phyloP scores from a whole-genome alignment of 2,797 vertebrate species.

The Xiphorhynchus erythropygius region DNA sequence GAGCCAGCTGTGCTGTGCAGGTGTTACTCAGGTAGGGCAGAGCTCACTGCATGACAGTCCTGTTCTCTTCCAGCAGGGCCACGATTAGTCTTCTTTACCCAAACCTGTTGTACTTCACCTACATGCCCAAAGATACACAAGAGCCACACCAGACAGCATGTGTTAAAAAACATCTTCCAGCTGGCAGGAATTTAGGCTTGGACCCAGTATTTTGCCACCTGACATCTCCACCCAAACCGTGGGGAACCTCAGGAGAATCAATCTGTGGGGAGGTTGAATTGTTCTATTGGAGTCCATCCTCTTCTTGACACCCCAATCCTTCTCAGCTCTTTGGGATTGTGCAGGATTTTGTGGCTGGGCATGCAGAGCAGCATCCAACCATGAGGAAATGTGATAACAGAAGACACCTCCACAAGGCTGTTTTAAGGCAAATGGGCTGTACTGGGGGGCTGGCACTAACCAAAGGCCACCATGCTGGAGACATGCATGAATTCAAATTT shows the following conservation, averaged over 20 bases:
- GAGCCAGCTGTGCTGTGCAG: not conserved
- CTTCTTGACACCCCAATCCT: not conserved
- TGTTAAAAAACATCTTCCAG: not conserved
- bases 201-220: not conserved
- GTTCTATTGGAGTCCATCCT: not conserved
- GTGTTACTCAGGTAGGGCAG: not conserved
- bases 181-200: not conserved
- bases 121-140: fast-evolving
- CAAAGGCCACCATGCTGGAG: not conserved
- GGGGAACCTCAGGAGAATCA: not conserved
- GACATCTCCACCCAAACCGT: not conserved
- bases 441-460: not conserved
- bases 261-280: not conserved
- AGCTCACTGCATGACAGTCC: not conserved
- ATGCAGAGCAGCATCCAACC: not conserved
- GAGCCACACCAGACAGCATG: fast-evolving
- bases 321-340: not conserved
- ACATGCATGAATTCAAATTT: not conserved
- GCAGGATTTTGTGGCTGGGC: not conserved
- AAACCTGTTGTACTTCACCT: not conserved
- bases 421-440: not conserved
- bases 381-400: not conserved
- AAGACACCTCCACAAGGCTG: fast-evolving
- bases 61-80: not conserved
- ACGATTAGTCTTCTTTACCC: not conserved